Percentiles rank a stretch among this genome's conserved stretches.
These are phyloP conservation scores for Lochmaea crataegi DNA, from an alignment of 2,888 invertebrate species.

Conservation along the genomic window DNA sequence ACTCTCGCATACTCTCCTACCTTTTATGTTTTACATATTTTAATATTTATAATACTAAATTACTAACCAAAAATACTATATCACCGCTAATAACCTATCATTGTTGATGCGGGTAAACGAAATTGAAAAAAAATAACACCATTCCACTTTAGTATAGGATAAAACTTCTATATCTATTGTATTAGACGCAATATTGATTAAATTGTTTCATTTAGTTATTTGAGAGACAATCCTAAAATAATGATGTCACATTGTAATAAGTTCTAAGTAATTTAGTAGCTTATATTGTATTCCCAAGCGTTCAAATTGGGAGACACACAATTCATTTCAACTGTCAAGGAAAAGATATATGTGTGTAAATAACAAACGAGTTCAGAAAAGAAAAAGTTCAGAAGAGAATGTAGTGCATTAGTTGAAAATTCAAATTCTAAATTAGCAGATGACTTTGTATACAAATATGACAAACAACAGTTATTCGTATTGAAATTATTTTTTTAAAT, in stretches of 20 bases:
- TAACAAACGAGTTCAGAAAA: constrained; percentile 23
- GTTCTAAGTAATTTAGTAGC: constrained; percentile 23
- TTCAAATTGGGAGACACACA: constrained; percentile 27
- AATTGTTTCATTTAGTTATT: background rate
- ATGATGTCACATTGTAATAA: constrained; percentile 20
- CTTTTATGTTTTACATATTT: too few species aligned
- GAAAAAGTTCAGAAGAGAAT: constrained; percentile 11
- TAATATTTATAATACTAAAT: too few species aligned
- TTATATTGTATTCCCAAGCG: constrained; percentile 23
- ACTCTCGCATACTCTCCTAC: too few species aligned
- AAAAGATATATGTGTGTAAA: constrained; percentile 30
- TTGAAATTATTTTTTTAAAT: too few species aligned
- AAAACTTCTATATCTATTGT: too few species aligned
- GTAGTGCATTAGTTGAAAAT: constrained; percentile 2
- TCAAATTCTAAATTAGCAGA: background rate
- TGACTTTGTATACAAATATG: background rate
- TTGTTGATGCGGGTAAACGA: too few species aligned
- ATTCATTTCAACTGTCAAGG: constrained; percentile 26
- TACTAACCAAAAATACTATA: too few species aligned
- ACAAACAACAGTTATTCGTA: background rate
- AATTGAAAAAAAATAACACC: too few species aligned
- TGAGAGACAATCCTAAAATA: constrained; percentile 20
- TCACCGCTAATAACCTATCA: too few species aligned
- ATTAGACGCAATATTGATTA: background rate
- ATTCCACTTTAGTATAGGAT: too few species aligned